Evolutionary conservation across 2,113 vertebrate genomes (phyloP).

Genomic region (Saimiri boliviensis): DNA sequence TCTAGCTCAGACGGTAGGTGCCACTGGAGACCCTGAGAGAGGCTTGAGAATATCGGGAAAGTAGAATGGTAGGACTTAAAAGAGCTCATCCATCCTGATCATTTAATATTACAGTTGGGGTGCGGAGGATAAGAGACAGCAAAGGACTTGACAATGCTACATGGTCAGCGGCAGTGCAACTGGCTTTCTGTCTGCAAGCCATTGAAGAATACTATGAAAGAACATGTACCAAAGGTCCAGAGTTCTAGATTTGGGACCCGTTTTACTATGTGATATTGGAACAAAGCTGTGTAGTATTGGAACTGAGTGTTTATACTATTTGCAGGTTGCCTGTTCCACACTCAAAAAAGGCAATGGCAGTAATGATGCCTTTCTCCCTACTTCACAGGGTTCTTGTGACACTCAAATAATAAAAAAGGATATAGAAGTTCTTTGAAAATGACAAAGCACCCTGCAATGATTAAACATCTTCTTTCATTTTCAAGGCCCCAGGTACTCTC

Average conservation of each 20-base stretch:
- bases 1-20: slow-evolving; percentile 78
- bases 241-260: neutral
- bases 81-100: neutral
- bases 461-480: neutral
- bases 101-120: neutral
- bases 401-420: slow-evolving; percentile 26
- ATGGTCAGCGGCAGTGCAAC: neutral
- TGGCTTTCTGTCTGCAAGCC: neutral
- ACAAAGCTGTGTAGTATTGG: neutral
- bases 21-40: slow-evolving; percentile 81
- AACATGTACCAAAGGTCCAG: neutral
- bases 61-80: neutral
- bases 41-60: slow-evolving; percentile 60
- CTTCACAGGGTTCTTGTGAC: slow-evolving; percentile 14
- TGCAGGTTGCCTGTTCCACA: neutral
- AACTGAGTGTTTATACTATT: slow-evolving; percentile 22
- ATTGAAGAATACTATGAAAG: neutral
- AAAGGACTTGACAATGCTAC: neutral
- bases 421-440: slow-evolving; percentile 41
- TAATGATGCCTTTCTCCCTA: slow-evolving; percentile 14
- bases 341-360: neutral
- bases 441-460: neutral
- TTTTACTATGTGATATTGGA: neutral
- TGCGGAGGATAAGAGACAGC: neutral
- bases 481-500: neutral